Base-by-base conservation (phyloP, 2,113 vertebrate genomes). In the Pelodiscus sinensis region DNA sequence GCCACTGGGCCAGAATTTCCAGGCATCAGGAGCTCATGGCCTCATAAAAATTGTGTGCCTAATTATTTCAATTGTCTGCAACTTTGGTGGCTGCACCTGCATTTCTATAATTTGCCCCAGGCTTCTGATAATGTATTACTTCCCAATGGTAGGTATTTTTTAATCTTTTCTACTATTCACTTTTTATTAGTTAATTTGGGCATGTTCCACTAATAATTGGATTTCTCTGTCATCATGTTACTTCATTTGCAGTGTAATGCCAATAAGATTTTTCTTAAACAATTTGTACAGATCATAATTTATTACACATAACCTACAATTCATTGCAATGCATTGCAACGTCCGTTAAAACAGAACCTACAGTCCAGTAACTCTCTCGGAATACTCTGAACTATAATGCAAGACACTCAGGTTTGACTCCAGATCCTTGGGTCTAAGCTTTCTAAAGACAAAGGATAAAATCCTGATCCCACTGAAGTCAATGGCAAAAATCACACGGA, bases 41-140 rank as follows among this genome's bases (percentile, higher is more conserved):
- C 86, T 90, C 57, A 29, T 79, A 79, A 90, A 87, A 87, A 90
- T 10, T 55, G 84, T 60, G 51, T 84, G 87, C 78, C 60, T 88
- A 84, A 91, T 81, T 96, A 92, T 11, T 95, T 90, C 81, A 85
- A 44, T 71, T 86, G 56, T 18, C 68, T 89, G 22, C 4, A 94
- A 95, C 82, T 81, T 25, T n/a, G 11, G 29, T 86, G 85, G 92
- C 38, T 86, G 88, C 21, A 90, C 90, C n/a, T 81, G 83, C 16
- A 8, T 4, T 85, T 79, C 86, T 22, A n/a, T 27, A 83, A 35
- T 78, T 71, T 89, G 50, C 65, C 84, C 90, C 86, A 85, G 5
- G 1, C 50, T 35, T n/a, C 75, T 75, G 51, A 1, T 16, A 6
- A 7, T 58, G 86, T 11, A 55, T 84, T 89, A 81, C 54, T 81